phyloP scores from a whole-genome alignment of 2,113 vertebrate species.

The Addax nasomaculatus region DNA sequence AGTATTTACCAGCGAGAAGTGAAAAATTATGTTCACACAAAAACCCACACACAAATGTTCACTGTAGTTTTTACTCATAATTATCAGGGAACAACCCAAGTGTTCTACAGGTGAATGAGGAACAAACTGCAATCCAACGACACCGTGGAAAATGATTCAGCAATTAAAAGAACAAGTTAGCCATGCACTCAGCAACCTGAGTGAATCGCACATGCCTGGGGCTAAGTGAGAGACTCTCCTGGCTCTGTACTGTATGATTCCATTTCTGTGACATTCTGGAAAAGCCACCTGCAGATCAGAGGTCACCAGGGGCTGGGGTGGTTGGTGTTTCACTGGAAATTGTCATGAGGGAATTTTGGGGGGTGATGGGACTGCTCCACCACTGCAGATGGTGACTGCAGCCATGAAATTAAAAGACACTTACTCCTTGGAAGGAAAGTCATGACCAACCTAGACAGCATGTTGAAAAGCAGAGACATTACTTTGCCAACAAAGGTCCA shows the following conservation, averaged over 20 bases:
- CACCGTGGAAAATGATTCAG: background rate
- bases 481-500: no score
- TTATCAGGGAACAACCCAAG: background rate
- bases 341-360: background rate
- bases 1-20: background rate
- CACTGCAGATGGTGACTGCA: no score
- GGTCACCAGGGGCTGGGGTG: background rate
- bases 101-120: background rate
- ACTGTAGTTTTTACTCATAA: background rate
- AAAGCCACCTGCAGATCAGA: background rate
- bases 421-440: no score
- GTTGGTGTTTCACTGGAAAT: background rate
- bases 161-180: background rate
- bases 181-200: fast-evolving
- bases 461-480: no score
- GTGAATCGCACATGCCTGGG: background rate
- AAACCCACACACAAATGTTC: background rate
- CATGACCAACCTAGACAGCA: no score
- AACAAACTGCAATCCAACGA: background rate
- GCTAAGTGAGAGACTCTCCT: background rate
- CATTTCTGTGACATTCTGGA: background rate
- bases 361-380: background rate
- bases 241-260: background rate
- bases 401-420: no score
- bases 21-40: background rate